Conservation (phyloP, 2,797 vertebrate genomes). For the Melanotaenia pygmaea region DNA sequence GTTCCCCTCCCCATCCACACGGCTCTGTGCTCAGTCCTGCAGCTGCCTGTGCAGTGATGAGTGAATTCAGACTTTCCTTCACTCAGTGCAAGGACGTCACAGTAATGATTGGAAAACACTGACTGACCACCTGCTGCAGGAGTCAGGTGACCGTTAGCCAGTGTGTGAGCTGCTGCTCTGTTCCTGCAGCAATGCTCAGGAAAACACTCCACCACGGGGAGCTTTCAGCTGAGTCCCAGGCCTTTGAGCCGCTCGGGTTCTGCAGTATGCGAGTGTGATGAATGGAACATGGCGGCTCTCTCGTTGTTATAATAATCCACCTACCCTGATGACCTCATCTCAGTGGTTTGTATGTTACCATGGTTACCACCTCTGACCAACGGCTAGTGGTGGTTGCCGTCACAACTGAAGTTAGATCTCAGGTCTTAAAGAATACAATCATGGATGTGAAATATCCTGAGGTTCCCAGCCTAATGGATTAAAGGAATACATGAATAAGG, state of each 20-base stretch:
- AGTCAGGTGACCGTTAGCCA: slow-evolving; percentile 30
- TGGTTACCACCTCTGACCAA: slow-evolving; percentile 72
- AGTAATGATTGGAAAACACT: slow-evolving; percentile 19
- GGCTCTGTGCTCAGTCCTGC: not conserved
- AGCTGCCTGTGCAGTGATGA: not conserved
- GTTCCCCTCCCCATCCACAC: slow-evolving; percentile 34
- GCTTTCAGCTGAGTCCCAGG: slow-evolving; percentile 43
- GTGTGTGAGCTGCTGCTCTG: slow-evolving; percentile 31
- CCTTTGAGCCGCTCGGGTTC: slow-evolving; percentile 42
- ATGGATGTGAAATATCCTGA: too few relatives aligned
- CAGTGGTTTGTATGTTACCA: slow-evolving; percentile 76
- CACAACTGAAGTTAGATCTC: slow-evolving; percentile 33
- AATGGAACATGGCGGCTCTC: slow-evolving; percentile 75
- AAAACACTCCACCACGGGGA: slow-evolving; percentile 34
- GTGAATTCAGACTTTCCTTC: slow-evolving; percentile 10
- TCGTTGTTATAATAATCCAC: slow-evolving; percentile 99
- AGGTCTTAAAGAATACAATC: slow-evolving; percentile 54
- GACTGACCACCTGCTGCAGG: slow-evolving; percentile 22
- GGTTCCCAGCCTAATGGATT: not conserved
- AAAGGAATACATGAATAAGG: too few relatives aligned
- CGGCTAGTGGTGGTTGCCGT: slow-evolving; percentile 68
- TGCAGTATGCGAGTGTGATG: slow-evolving; percentile 72
- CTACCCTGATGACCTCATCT: slow-evolving; percentile 94
- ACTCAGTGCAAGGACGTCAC: slow-evolving; percentile 4
- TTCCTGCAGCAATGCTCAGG: slow-evolving; percentile 29